These are phyloP conservation scores for Xiphophorus birchmanni DNA, from an alignment of 2,797 vertebrate genomes.

Conservation along the genomic window DNA sequence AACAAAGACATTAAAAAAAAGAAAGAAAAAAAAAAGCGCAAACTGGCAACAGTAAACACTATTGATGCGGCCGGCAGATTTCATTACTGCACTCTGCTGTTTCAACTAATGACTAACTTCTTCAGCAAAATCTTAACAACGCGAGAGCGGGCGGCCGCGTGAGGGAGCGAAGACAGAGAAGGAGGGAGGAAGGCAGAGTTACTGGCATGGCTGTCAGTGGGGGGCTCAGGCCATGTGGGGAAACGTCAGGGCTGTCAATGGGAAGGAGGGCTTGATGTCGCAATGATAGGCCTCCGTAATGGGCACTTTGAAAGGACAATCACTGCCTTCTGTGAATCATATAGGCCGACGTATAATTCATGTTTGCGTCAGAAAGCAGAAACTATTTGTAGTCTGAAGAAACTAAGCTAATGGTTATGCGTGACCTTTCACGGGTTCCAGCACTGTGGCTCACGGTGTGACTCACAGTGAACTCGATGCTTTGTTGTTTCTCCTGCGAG, in stretches of 20 bases:
- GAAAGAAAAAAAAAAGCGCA: conserved; percentile 72
- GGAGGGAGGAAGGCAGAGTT: conserved; percentile 45
- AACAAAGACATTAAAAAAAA: conserved; percentile 68
- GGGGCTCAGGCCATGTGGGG: conserved; percentile 76
- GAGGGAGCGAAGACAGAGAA: conserved; percentile 27
- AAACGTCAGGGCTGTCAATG: conserved; percentile 81
- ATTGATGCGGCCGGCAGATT: conserved; percentile 77
- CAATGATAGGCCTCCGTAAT: conserved; percentile 83
- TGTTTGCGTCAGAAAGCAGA: conserved; percentile 70
- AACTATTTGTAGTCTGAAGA: conserved; percentile 61
- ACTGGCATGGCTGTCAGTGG: conserved; percentile 75
- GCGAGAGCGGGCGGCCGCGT: conserved; percentile 48
- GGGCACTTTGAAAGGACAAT: conserved; percentile 78
- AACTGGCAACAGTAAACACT: conserved; percentile 79
- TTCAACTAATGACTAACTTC: conserved; percentile 81
- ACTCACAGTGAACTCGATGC: conserved; percentile 41
- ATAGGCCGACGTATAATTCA: conserved; percentile 74
- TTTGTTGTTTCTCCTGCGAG: conserved; percentile 16
- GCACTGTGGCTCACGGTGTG: conserved; percentile 29
- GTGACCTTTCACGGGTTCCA: conserved; percentile 41
- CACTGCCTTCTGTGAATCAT: conserved; percentile 78
- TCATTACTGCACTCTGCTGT: conserved; percentile 78
- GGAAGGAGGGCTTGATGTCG: conserved; percentile 81
- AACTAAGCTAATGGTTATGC: conserved; percentile 57
- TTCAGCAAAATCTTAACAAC: conserved; percentile 74